A percentile compares a stretch with the other conserved stretches of the same genome.
Evolutionary conservation across 1,140 invertebrate genomes (phyloP).

Genomic region (Polyergus mexicanus): DNA sequence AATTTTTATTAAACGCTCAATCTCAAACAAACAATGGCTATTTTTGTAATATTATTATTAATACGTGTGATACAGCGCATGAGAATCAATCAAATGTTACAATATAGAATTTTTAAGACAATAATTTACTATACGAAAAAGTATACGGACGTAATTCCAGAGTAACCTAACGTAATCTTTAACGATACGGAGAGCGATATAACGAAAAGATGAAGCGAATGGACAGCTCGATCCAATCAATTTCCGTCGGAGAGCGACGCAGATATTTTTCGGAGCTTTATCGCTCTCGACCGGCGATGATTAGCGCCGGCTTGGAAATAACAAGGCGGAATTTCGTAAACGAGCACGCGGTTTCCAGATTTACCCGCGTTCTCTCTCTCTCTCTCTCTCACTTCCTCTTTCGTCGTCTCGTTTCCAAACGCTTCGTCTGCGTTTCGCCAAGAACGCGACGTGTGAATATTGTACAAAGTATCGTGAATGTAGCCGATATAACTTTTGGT

Average conservation of each 20-base stretch:
- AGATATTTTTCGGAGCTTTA: conserved; percentile 53
- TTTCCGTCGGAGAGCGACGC: conserved; percentile 46
- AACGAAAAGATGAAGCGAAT: neutral
- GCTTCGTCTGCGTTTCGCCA: conserved; percentile 40
- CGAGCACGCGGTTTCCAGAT: conserved; percentile 36
- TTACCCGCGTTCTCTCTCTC: neutral
- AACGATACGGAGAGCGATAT: neutral
- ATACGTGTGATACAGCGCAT: neutral
- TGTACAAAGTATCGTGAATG: neutral
- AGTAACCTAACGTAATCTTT: conserved; percentile 14
- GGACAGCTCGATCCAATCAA: conserved; percentile 12
- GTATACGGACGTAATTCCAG: neutral
- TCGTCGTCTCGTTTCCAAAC: conserved; percentile 24
- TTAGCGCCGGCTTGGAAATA: conserved; percentile 54
- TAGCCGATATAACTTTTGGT: neutral
- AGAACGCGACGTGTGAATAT: conserved; percentile 19
- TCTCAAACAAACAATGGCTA: neutral
- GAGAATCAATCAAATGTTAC: neutral
- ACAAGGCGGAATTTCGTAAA: conserved; percentile 56
- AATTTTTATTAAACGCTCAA: neutral
- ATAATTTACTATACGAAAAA: neutral
- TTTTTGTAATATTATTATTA: neutral
- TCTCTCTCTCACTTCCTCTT: neutral
- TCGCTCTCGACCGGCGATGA: conserved; percentile 43
- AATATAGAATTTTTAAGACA: neutral